Conservation (phyloP, 1,140 invertebrate genomes). For the Drosophila nebulosa region DNA sequence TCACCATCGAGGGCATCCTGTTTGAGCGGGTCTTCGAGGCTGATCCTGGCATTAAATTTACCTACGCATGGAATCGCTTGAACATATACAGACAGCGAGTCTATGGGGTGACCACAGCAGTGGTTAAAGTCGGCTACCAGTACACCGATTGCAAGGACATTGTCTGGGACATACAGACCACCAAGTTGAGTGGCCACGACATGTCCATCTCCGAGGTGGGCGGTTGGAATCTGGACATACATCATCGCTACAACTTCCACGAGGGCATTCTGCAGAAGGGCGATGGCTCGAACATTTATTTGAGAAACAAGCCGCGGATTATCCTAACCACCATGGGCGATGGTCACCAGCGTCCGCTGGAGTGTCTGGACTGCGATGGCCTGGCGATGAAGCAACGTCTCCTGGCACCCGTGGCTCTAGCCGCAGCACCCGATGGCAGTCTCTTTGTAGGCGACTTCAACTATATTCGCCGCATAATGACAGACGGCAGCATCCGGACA, state of each 20-base stretch:
- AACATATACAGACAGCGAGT: slow-evolving; percentile 98
- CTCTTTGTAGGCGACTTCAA: slow-evolving; percentile 98
- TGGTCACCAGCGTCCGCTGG: slow-evolving; percentile 92
- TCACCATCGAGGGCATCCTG: slow-evolving; percentile 96
- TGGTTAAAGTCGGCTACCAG: slow-evolving; percentile 97
- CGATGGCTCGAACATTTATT: slow-evolving; percentile 97
- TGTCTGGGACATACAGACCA: slow-evolving; percentile 97
- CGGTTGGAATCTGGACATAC: slow-evolving; percentile 98
- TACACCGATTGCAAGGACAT: slow-evolving; percentile 95
- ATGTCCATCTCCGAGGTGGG: slow-evolving; percentile 98
- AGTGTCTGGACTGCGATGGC: slow-evolving; percentile 92
- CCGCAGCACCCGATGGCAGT: slow-evolving; percentile 94
- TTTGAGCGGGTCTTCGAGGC: slow-evolving; percentile 97
- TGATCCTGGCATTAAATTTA: slow-evolving; percentile 96
- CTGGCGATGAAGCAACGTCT: slow-evolving; percentile 90
- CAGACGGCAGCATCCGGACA: slow-evolving; percentile 93
- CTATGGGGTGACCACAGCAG: slow-evolving; percentile 93
- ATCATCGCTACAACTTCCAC: slow-evolving; percentile 98
- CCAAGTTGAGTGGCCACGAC: slow-evolving; percentile 96
- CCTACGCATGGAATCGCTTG: slow-evolving; percentile 96
- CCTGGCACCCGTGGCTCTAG: slow-evolving; percentile 94
- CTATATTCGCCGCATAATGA: slow-evolving; percentile 93
- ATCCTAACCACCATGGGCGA: slow-evolving; percentile 96
- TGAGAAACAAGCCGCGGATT: slow-evolving; percentile 95
- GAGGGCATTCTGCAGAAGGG: slow-evolving; percentile 98